These are phyloP conservation scores for Drosophila siamana DNA, from an alignment of 2,888 invertebrate genomes.

Conservation along the genomic window DNA sequence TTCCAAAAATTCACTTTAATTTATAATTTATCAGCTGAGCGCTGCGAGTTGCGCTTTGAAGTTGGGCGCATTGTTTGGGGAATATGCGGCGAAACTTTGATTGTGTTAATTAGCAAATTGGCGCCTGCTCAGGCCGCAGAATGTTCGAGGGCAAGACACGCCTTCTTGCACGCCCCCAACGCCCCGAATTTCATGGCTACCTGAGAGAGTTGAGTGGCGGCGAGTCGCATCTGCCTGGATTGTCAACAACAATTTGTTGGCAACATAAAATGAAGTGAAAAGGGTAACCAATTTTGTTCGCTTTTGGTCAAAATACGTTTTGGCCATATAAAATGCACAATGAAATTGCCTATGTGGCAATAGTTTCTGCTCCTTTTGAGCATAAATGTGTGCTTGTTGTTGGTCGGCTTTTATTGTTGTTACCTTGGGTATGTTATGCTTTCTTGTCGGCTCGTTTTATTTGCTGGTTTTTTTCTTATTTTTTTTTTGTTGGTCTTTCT, in stretches of 20 bases:
- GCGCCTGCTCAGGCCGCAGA: slow-evolving; percentile 29
- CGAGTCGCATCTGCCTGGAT: slow-evolving; percentile 10
- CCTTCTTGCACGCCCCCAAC: not conserved
- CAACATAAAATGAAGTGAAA: slow-evolving; percentile 72
- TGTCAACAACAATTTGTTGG: slow-evolving; percentile 60
- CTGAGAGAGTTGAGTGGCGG: too few relatives aligned
- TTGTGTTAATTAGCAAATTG: slow-evolving; percentile 74
- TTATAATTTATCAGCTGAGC: slow-evolving; percentile 70
- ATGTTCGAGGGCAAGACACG: not conserved
- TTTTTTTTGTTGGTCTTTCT: too few relatives aligned
- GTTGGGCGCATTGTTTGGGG: slow-evolving; percentile 41
- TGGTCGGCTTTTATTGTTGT: slow-evolving; percentile 68
- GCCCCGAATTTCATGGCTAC: not conserved
- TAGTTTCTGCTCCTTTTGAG: slow-evolving; percentile 54
- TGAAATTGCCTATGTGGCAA: slow-evolving; percentile 77
- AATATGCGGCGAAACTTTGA: slow-evolving; percentile 64
- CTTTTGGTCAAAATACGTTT: slow-evolving; percentile 33
- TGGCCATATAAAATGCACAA: slow-evolving; percentile 60
- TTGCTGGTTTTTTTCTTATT: slow-evolving; percentile 4
- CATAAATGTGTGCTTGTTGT: slow-evolving; percentile 27
- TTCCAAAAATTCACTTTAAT: slow-evolving; percentile 74
- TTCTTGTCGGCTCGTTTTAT: slow-evolving; percentile 3
- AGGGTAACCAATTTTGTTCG: slow-evolving; percentile 76
- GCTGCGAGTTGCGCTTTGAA: slow-evolving; percentile 55
- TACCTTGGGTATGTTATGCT: slow-evolving; percentile 48